Conservation (phyloP, 2,888 invertebrate genomes). For the Malachius bipustulatus region DNA sequence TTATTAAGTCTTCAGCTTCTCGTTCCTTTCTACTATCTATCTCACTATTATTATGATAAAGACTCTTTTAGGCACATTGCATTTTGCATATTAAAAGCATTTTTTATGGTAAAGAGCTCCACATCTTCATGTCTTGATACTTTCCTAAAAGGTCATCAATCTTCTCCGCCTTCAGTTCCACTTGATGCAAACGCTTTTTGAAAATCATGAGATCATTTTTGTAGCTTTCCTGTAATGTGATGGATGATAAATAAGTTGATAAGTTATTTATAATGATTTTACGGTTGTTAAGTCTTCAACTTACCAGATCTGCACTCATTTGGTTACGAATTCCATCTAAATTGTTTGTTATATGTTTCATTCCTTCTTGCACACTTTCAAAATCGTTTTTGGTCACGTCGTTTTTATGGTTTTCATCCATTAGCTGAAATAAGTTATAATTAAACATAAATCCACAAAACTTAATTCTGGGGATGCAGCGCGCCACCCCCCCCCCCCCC, state of each 20-base stretch:
- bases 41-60: too few species aligned
- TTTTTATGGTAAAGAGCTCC: neutral
- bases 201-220: neutral
- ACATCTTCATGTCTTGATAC: neutral
- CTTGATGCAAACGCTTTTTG: neutral
- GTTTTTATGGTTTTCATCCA: neutral
- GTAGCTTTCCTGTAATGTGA: conserved; percentile 1
- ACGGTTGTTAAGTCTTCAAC: too few species aligned
- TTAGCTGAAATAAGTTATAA: neutral
- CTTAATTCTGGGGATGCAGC: too few species aligned
- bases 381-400: neutral
- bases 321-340: neutral
- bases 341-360: neutral
- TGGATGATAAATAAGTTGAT: too few species aligned
- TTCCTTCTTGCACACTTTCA: neutral
- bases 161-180: neutral
- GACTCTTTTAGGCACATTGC: too few species aligned
- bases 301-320: neutral
- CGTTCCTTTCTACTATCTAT: too few species aligned
- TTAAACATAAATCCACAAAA: too few species aligned
- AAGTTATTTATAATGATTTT: too few species aligned
- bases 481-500: too few species aligned
- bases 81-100: too few species aligned
- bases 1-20: too few species aligned
- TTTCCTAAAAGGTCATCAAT: neutral